phyloP scores from a whole-genome alignment of 1,140 invertebrate genomes.

The Planococcus citri region DNA sequence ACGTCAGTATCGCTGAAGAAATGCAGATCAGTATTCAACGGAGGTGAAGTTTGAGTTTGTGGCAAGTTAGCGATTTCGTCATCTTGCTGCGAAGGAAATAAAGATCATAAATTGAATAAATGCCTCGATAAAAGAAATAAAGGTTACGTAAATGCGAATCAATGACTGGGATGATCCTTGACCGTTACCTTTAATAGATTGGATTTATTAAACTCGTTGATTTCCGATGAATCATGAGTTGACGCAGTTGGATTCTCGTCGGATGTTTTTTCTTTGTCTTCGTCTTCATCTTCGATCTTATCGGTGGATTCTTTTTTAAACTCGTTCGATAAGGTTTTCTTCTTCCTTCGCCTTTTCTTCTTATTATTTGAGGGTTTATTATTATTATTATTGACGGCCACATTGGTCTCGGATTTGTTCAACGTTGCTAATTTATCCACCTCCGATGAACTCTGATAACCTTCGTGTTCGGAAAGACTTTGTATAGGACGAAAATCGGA shows the following conservation, averaged over 20 bases:
- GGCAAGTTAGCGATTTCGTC: not conserved
- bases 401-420: not conserved
- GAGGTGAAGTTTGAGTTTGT: slow-evolving; percentile 21
- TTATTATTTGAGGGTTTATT: not conserved
- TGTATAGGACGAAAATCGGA: slow-evolving; percentile 10
- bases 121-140: too few species aligned
- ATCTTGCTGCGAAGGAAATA: not conserved
- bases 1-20: slow-evolving; percentile 88
- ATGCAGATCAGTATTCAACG: slow-evolving; percentile 51
- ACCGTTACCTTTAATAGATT: not conserved
- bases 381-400: not conserved
- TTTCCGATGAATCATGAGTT: not conserved
- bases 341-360: slow-evolving; percentile 10
- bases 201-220: not conserved
- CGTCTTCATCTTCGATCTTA: not conserved
- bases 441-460: slow-evolving; percentile 12
- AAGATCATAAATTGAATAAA: not conserved
- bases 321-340: not conserved
- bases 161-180: not conserved
- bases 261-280: not conserved
- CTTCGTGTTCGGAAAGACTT: slow-evolving; percentile 10
- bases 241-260: not conserved
- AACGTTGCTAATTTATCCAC: not conserved
- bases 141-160: not conserved
- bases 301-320: not conserved